Percentiles rank a stretch among this genome's conserved stretches.
phyloP scores from a whole-genome alignment of 2,797 vertebrate species.

The Epinephelus malabaricus region DNA sequence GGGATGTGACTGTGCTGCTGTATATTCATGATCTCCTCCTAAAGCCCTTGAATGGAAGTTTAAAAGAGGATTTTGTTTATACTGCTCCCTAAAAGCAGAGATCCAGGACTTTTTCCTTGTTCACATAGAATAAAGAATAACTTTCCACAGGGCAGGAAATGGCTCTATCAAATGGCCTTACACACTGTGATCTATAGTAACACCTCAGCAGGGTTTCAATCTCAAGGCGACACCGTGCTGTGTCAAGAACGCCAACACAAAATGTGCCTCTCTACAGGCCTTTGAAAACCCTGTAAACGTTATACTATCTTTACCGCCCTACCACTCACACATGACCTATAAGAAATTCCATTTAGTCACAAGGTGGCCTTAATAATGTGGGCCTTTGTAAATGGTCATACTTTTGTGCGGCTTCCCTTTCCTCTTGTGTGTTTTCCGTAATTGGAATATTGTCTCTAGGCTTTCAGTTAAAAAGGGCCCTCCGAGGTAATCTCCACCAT shows the following conservation, averaged over 20 bases:
- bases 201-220: constrained; percentile 58
- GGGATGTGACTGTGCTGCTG: constrained; percentile 66
- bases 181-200: constrained; percentile 53
- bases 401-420: constrained; percentile 46
- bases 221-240: constrained; percentile 45
- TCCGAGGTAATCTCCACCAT: constrained; percentile 78
- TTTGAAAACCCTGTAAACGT: constrained; percentile 48
- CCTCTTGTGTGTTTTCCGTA: constrained; percentile 64
- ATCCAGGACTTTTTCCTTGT: constrained; percentile 29
- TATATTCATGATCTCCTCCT: constrained; percentile 74
- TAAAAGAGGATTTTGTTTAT: constrained; percentile 54
- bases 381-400: constrained; percentile 61
- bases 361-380: constrained; percentile 66
- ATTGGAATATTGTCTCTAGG: constrained; percentile 76
- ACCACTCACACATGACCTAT: constrained; percentile 47
- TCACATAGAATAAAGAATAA: constrained; percentile 56
- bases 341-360: constrained; percentile 57
- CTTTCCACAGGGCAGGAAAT: constrained; percentile 49
- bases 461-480: constrained; percentile 61
- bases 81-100: constrained; percentile 33
- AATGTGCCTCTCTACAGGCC: constrained; percentile 41
- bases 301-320: constrained; percentile 54
- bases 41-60: constrained; percentile 36
- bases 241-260: constrained; percentile 53
- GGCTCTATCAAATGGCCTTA: constrained; percentile 58